phyloP scores from a whole-genome alignment of 2,888 invertebrate species.

The Drosophila anomalata region DNA sequence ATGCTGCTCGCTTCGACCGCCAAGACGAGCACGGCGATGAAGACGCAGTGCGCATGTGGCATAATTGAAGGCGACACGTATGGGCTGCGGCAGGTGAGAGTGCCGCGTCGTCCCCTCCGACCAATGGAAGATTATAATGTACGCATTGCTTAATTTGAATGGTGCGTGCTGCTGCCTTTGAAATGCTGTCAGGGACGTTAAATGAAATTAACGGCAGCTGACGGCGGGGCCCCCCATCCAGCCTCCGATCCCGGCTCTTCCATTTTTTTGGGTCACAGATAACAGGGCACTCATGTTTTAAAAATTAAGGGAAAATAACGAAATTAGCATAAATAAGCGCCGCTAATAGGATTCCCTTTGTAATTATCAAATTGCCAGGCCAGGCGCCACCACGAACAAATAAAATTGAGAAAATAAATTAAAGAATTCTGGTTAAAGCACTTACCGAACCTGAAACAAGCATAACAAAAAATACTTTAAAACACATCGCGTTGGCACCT shows the following conservation, averaged over 20 bases:
- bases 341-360: slow-evolving; percentile 75
- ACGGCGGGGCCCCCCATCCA: slow-evolving; percentile 7
- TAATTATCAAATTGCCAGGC: slow-evolving; percentile 71
- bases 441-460: not conserved
- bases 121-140: slow-evolving; percentile 74
- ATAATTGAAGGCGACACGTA: slow-evolving; percentile 73
- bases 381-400: slow-evolving; percentile 20
- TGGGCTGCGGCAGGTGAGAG: slow-evolving; percentile 35
- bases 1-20: slow-evolving; percentile 42
- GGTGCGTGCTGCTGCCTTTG: slow-evolving; percentile 48
- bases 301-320: slow-evolving; percentile 68
- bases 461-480: slow-evolving; percentile 4
- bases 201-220: slow-evolving; percentile 69
- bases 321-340: slow-evolving; percentile 74
- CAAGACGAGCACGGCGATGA: slow-evolving; percentile 9
- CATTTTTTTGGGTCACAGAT: slow-evolving; percentile 39
- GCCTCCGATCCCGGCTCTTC: not conserved
- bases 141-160: slow-evolving; percentile 74
- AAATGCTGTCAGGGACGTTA: slow-evolving; percentile 43
- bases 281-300: slow-evolving; percentile 68
- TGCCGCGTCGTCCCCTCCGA: slow-evolving; percentile 28
- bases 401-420: slow-evolving; percentile 45
- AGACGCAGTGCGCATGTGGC: slow-evolving; percentile 70
- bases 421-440: slow-evolving; percentile 30
- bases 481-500: slow-evolving; percentile 15